Conservation (phyloP, 2,113 vertebrate genomes). For the Mellivora capensis region DNA sequence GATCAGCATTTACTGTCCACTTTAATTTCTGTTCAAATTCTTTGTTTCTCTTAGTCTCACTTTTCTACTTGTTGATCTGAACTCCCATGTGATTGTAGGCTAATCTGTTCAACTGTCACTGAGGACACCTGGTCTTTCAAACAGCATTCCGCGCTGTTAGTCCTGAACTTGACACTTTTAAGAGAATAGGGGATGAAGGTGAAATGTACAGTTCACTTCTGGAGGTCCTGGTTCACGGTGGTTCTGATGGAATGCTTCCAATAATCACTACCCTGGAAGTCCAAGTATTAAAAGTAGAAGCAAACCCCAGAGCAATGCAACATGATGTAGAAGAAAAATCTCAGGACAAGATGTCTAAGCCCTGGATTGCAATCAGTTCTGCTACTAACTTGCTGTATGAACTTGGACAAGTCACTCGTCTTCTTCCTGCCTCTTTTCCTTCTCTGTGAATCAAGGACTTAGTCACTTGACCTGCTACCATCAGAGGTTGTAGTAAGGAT, state of each 20-base stretch:
- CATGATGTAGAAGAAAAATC: background rate
- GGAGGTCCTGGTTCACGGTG: background rate
- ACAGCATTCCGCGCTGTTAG: constrained; percentile 24
- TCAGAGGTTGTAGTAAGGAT: background rate
- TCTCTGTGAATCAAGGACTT: background rate
- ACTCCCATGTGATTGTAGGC: background rate
- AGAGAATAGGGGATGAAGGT: background rate
- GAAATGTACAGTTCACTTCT: background rate
- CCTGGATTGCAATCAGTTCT: background rate
- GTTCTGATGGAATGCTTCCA: background rate
- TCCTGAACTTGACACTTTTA: constrained; percentile 42
- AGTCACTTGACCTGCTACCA: background rate
- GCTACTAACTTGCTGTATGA: background rate
- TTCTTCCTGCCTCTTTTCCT: background rate
- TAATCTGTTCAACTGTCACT: background rate
- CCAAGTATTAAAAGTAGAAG: background rate
- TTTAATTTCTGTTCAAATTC: constrained; percentile 1
- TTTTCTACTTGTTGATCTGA: background rate
- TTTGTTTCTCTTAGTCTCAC: background rate
- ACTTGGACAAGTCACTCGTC: background rate
- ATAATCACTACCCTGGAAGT: background rate
- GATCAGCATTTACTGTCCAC: background rate
- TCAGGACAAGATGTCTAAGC: background rate
- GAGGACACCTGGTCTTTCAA: constrained; percentile 29
- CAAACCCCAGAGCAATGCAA: background rate